Evolutionary conservation across 2,888 invertebrate genomes (phyloP), one percentile per base, ranked within the genome.

Genomic region (Conistra vaccinii): DNA sequence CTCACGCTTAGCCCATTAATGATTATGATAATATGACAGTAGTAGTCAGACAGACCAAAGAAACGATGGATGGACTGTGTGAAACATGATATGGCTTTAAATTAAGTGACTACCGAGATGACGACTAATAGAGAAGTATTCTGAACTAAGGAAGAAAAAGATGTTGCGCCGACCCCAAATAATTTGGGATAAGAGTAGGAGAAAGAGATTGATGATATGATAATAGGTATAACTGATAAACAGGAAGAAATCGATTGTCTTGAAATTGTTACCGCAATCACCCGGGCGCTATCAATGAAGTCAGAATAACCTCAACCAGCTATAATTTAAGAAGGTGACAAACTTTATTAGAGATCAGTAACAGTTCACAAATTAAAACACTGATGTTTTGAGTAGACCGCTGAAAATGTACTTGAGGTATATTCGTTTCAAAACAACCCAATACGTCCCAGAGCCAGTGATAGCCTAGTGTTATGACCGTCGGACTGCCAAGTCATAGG

Each of bases 231-330:
- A 10, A 42, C 14, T 45, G 42, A 35, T 26, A n/a, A 14, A 51
- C 39, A 67, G 39, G 32, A 65, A 77, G 78, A 39, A 23, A 60
- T 12, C 5, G n/a, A 74, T 17, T 29, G 17, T 12, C 1, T 75
- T 53, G 10, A 55, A 76, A 76, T 35, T 35, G 20, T n/a, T 73
- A 39, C 39, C 3, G 10, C 20, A 23, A 60, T 60, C 4, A 17
- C n/a, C n/a, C 17, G 26, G n/a, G n/a, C 10, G 26, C 10, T 26
- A 26, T 42, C 5, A 32, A 48, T 66, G 7, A 39, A 39, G 39
- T 53, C 12, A 53, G n/a, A 35, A 35, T 35, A 12, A n/a, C 10
- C 7, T n/a, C 10, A n/a, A 12, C 23, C 6, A 45, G 4, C 9
- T n/a, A 29, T 26, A 67, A 35, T 26, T 26, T 23, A 6, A 10